A percentile compares a stretch with the other conserved stretches of the same genome.
These are phyloP conservation scores for Chalcis sispes DNA, from an alignment of 2,888 invertebrate genomes.

Conservation along the genomic window DNA sequence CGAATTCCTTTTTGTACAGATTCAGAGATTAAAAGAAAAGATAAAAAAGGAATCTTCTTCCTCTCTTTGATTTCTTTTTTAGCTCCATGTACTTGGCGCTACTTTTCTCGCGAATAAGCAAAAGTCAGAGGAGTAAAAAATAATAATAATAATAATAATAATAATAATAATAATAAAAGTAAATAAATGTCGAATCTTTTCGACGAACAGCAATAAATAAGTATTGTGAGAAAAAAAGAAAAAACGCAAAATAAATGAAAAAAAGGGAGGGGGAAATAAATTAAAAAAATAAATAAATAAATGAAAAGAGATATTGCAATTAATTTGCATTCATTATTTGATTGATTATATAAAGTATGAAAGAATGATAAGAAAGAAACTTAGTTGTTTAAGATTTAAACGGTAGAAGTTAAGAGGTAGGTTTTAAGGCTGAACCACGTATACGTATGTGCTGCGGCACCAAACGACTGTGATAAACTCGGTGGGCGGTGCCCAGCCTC, in stretches of 20 bases:
- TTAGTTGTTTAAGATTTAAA: slow-evolving; percentile 54
- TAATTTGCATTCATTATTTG: slow-evolving; percentile 52
- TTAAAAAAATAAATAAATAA: slow-evolving; percentile 20
- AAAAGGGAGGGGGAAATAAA: slow-evolving; percentile 39
- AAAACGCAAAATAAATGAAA: slow-evolving; percentile 41
- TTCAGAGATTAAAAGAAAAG: slow-evolving; percentile 57
- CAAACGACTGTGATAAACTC: slow-evolving; percentile 76
- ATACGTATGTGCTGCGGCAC: slow-evolving; percentile 77
- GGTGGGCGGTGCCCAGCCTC: slow-evolving; percentile 77
- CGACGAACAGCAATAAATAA: slow-evolving; percentile 51
- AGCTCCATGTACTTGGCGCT: slow-evolving; percentile 28
- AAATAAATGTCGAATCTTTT: slow-evolving; percentile 27
- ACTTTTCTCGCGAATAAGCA: slow-evolving; percentile 30
- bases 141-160: background rate
- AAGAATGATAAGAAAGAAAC: slow-evolving; percentile 44
- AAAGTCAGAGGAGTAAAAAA: too few relatives aligned
- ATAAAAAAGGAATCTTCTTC: slow-evolving; percentile 33
- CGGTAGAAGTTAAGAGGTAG: slow-evolving; percentile 70
- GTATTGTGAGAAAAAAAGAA: slow-evolving; percentile 53
- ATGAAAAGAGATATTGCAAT: slow-evolving; percentile 31
- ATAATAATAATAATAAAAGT: background rate
- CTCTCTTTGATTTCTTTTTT: slow-evolving; percentile 30
- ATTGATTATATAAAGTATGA: slow-evolving; percentile 23
- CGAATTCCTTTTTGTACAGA: slow-evolving; percentile 54
- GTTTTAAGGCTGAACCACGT: slow-evolving; percentile 76